Percentiles rank a stretch among this genome's conserved stretches.
phyloP scores from a whole-genome alignment of 2,113 vertebrate species.

The Melierax canorus region DNA sequence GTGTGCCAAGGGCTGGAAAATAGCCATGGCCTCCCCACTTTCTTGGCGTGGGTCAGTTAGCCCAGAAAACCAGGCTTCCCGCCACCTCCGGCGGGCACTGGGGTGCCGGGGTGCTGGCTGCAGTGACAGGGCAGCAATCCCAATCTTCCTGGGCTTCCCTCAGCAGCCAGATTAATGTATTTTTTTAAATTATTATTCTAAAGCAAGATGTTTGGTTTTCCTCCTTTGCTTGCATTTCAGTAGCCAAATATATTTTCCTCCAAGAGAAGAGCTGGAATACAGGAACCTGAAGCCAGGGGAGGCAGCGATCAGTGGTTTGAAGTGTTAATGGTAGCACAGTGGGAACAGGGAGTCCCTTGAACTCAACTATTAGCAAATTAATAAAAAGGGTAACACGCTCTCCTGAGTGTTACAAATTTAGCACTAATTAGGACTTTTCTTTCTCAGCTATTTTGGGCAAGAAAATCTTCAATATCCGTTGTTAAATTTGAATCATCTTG shows the following conservation, averaged over 20 bases:
- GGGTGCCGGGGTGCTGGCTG: not conserved
- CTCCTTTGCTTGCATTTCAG: not conserved
- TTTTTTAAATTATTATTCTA: not conserved
- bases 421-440: conserved; percentile 33
- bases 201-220: not conserved
- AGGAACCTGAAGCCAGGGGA: not conserved
- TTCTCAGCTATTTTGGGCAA: conserved; percentile 24
- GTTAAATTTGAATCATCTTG: conserved; percentile 24
- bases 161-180: not conserved
- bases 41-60: not conserved
- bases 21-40: not conserved
- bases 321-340: conserved; percentile 9
- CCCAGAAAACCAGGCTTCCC: not conserved
- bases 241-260: not conserved
- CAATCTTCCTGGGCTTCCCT: not conserved
- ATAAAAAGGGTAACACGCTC: not conserved
- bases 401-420: conserved; percentile 36
- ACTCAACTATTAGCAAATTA: conserved; percentile 20
- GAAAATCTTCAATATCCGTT: conserved; percentile 12
- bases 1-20: not conserved
- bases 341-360: not conserved
- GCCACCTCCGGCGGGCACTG: rapidly evolving
- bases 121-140: not conserved
- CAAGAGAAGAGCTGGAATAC: not conserved
- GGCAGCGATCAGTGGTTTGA: not conserved